Percentiles rank a stretch among this genome's conserved stretches.
phyloP scores from a whole-genome alignment of 2,888 invertebrate species.

The Polydrusus tereticollis region DNA sequence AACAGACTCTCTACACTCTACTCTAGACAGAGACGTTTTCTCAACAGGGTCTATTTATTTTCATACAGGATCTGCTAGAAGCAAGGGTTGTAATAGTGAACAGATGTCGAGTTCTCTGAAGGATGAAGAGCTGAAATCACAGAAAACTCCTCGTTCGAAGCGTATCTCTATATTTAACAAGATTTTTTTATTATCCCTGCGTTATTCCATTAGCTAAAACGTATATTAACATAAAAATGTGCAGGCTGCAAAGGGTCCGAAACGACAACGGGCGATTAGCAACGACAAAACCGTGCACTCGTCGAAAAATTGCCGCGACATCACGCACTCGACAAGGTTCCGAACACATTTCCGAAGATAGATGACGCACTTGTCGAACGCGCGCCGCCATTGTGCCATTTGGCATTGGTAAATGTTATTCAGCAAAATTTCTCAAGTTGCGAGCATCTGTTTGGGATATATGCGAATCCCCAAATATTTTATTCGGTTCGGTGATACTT shows the following conservation, averaged over 20 bases:
- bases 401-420: constrained; percentile 32
- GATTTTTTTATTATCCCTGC: too few species aligned
- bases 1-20: too few species aligned
- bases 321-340: not conserved
- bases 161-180: too few species aligned
- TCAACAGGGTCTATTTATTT: too few species aligned
- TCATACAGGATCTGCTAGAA: too few species aligned
- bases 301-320: not conserved
- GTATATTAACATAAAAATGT: too few species aligned
- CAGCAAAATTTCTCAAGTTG: constrained; percentile 33
- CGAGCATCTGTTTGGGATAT: constrained; percentile 42
- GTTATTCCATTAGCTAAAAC: too few species aligned
- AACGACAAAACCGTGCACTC: not conserved
- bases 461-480: constrained; percentile 38
- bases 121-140: too few species aligned
- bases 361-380: constrained; percentile 31
- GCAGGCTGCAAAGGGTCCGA: not conserved
- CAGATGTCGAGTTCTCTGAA: too few species aligned
- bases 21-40: too few species aligned
- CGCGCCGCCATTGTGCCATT: constrained; percentile 32
- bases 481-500: constrained; percentile 40
- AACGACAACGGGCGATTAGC: not conserved
- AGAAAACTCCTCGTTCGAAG: too few species aligned
- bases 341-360: constrained; percentile 27
- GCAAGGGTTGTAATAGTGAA: too few species aligned